Conservation (phyloP, 1,140 invertebrate species). For the Pseudachorutes palmiensis region DNA sequence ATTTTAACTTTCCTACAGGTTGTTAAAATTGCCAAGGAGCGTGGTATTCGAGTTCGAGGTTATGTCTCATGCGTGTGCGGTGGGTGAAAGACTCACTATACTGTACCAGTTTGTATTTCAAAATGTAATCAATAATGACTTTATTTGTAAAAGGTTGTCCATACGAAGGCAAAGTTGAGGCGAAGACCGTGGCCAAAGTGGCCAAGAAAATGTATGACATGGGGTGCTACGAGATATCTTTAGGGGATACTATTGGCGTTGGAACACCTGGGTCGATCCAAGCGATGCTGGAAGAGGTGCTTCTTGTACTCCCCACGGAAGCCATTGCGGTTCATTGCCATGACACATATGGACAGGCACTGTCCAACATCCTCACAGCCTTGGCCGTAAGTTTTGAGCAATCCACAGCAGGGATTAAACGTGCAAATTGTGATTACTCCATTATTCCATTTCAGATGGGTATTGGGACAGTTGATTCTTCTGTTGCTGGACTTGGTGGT, state of each 20-base stretch:
- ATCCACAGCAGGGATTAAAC: no score
- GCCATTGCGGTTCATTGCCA: slow-evolving; percentile 91
- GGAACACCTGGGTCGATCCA: slow-evolving; percentile 79
- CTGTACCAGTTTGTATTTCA: no score
- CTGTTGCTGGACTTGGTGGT: slow-evolving; percentile 68
- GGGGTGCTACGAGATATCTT: slow-evolving; percentile 89
- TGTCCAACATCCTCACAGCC: slow-evolving; percentile 83
- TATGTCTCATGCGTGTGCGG: slow-evolving; percentile 85
- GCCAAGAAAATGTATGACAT: slow-evolving; percentile 64
- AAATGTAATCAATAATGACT: no score
- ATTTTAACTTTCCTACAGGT: no score
- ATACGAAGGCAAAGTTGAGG: slow-evolving; percentile 79
- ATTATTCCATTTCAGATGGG: slow-evolving; percentile 57
- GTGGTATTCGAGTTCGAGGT: slow-evolving; percentile 70
- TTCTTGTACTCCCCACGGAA: slow-evolving; percentile 53
- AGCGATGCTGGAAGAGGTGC: slow-evolving; percentile 66
- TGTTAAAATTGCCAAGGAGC: slow-evolving; percentile 58
- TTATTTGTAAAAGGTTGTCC: no score
- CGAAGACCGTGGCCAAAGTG: slow-evolving; percentile 65
- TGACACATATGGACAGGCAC: slow-evolving; percentile 95
- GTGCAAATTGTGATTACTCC: no score
- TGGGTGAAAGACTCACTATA: no score
- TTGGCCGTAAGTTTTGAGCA: no score
- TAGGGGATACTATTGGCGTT: slow-evolving; percentile 96
- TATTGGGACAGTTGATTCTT: slow-evolving; percentile 80